phyloP scores from a whole-genome alignment of 2,113 vertebrate species.

The Oenanthe oenanthe region DNA sequence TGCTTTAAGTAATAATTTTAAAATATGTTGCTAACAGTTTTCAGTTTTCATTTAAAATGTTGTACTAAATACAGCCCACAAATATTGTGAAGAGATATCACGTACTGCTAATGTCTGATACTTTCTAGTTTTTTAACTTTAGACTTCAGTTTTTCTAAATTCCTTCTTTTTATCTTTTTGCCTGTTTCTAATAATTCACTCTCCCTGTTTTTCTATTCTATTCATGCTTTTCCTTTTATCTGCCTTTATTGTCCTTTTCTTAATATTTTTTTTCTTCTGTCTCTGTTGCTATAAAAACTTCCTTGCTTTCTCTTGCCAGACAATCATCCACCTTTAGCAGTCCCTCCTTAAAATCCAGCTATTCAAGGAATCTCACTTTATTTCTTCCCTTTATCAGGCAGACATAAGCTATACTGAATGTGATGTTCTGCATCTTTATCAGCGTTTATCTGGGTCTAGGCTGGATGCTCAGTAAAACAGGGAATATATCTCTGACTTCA shows the following conservation, averaged over 20 bases:
- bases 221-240: background rate
- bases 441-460: background rate
- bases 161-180: background rate
- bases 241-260: background rate
- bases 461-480: background rate
- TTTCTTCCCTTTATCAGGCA: constrained; percentile 38
- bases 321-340: background rate
- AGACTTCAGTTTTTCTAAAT: background rate
- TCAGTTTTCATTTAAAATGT: background rate
- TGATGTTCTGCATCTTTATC: background rate
- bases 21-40: background rate
- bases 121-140: background rate
- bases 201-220: background rate
- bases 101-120: rapidly evolving
- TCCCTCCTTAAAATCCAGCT: constrained; percentile 23
- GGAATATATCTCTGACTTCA: background rate
- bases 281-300: background rate
- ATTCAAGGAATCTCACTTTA: constrained; percentile 24
- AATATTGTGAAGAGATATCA: background rate
- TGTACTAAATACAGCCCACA: background rate
- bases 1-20: background rate
- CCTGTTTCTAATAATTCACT: constrained; percentile 20
- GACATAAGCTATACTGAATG: background rate
- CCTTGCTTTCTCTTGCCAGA: background rate
- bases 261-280: background rate